Evolutionary conservation across 2,113 vertebrate species (phyloP).

Genomic region (Cavia porcellus): DNA sequence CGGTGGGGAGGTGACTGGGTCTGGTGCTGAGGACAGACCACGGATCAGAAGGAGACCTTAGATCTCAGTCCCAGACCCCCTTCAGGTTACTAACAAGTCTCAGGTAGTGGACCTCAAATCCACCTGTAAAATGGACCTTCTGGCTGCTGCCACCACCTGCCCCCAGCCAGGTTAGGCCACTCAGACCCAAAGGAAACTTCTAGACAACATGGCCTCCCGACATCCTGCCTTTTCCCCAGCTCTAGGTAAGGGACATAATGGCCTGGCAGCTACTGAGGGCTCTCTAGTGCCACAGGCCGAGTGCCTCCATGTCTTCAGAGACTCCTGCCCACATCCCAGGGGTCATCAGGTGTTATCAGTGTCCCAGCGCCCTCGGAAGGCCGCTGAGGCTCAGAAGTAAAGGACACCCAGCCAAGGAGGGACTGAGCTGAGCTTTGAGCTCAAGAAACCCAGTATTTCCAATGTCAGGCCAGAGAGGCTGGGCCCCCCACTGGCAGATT

Average conservation of each 20-base stretch:
- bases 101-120: background rate
- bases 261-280: background rate
- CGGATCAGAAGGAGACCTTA: background rate
- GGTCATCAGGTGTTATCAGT: fast-evolving
- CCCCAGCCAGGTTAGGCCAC: background rate
- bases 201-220: fast-evolving
- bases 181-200: background rate
- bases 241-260: background rate
- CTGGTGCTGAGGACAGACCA: fast-evolving
- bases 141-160: background rate
- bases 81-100: background rate
- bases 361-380: background rate
- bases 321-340: background rate
- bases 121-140: background rate
- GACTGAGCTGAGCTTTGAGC: constrained; percentile 2
- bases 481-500: background rate
- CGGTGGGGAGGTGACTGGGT: background rate
- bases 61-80: background rate
- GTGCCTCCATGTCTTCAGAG: fast-evolving
- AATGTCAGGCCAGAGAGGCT: background rate
- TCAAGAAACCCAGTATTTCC: background rate
- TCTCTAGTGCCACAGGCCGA: fast-evolving
- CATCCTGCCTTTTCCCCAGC: background rate
- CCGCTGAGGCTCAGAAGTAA: background rate
- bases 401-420: background rate